Evolutionary conservation across 2,113 vertebrate genomes (phyloP).

Genomic region (Callaeas wilsoni): DNA sequence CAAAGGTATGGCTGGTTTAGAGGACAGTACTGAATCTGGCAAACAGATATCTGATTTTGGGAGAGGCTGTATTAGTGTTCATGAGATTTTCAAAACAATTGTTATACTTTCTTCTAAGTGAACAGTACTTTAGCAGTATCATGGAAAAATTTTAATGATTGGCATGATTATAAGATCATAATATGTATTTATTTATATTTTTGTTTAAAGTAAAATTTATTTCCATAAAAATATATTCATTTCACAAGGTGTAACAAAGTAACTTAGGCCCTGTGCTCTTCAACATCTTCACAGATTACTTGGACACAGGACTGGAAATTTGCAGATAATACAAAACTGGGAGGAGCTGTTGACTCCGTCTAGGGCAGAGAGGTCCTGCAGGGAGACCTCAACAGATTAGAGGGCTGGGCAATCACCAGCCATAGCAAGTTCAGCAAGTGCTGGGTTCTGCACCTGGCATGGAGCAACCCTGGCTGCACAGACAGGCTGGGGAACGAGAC

Average conservation of each 20-base stretch:
- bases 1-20: background rate
- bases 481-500: background rate
- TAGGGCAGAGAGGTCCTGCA: too few relatives aligned
- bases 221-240: background rate
- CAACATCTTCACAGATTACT: background rate
- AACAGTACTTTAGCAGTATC: background rate
- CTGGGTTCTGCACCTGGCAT: background rate
- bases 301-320: background rate
- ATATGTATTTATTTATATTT: background rate
- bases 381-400: background rate
- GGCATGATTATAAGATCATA: background rate
- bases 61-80: background rate
- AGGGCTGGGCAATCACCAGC: background rate
- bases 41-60: background rate
- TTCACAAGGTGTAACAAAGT: background rate
- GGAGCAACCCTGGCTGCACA: background rate
- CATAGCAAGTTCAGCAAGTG: background rate
- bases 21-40: background rate
- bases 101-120: background rate
- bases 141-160: background rate
- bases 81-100: background rate
- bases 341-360: background rate
- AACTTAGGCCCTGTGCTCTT: background rate
- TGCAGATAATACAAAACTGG: rapidly evolving
- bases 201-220: background rate